These are phyloP conservation scores for Thereuonema tuberculata DNA, from an alignment of 1,140 invertebrate species.

Conservation along the genomic window DNA sequence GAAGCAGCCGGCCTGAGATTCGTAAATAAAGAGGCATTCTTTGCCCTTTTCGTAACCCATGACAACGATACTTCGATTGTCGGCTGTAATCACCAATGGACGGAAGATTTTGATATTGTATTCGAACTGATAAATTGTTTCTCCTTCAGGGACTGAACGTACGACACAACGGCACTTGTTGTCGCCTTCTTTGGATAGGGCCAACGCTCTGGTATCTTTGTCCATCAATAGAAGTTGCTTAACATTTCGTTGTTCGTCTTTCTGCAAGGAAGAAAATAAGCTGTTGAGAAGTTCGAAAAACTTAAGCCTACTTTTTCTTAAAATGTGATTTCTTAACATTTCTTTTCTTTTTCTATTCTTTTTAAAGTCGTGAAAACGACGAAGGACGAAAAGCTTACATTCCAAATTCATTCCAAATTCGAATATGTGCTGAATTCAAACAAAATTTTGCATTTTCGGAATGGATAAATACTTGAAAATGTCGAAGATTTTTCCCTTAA, in stretches of 20 bases:
- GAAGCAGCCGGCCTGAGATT: slow-evolving; percentile 62
- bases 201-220: slow-evolving; percentile 65
- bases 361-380: too few species aligned
- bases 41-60: slow-evolving; percentile 68
- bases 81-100: slow-evolving; percentile 60
- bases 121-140: slow-evolving; percentile 62
- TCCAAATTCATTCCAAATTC: too few species aligned
- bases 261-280: slow-evolving; percentile 24
- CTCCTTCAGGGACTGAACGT: slow-evolving; percentile 43
- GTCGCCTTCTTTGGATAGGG: slow-evolving; percentile 45
- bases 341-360: too few species aligned
- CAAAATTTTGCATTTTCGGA: too few species aligned
- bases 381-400: too few species aligned
- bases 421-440: too few species aligned
- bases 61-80: slow-evolving; percentile 59
- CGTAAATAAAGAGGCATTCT: slow-evolving; percentile 70
- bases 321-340: neutral
- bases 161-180: slow-evolving; percentile 16
- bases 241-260: slow-evolving; percentile 69
- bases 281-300: too few species aligned
- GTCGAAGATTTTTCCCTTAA: neutral
- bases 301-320: too few species aligned
- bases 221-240: slow-evolving; percentile 73
- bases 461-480: neutral
- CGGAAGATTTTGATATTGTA: slow-evolving; percentile 56